Evolutionary conservation across 2,888 invertebrate species (phyloP).

Genomic region (Drosophila prostipennis): DNA sequence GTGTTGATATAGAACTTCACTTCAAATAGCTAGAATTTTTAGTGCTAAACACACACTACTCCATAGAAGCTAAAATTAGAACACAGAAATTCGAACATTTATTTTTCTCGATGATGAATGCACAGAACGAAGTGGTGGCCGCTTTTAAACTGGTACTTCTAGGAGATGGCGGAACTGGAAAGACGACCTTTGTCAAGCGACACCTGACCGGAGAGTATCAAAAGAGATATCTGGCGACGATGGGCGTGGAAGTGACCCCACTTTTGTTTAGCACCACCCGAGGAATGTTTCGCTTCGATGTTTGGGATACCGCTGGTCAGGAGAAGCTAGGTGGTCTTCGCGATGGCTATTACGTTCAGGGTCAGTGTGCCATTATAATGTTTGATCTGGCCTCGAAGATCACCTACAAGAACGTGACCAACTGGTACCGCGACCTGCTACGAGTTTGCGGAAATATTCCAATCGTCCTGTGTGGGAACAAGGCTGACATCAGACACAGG

Average conservation of each 20-base stretch:
- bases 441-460: slow-evolving; percentile 99
- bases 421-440: slow-evolving; percentile 99
- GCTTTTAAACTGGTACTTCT: background rate
- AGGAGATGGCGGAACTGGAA: slow-evolving; percentile 99
- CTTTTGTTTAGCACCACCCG: slow-evolving; percentile 98
- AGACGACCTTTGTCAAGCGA: slow-evolving; percentile 99
- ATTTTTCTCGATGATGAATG: background rate
- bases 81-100: background rate
- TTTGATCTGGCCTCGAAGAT: slow-evolving; percentile 95
- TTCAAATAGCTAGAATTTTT: background rate
- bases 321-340: slow-evolving; percentile 85
- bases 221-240: slow-evolving; percentile 99
- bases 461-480: slow-evolving; percentile 99
- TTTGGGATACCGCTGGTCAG: slow-evolving; percentile 99
- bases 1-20: background rate
- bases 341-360: background rate
- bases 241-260: slow-evolving; percentile 85
- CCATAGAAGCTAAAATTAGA: background rate
- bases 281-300: slow-evolving; percentile 98
- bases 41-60: background rate
- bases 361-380: background rate
- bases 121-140: background rate
- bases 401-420: slow-evolving; percentile 99
- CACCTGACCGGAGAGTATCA: slow-evolving; percentile 99
- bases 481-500: slow-evolving; percentile 99